These are phyloP conservation scores for Phyllotreta striolata DNA, from an alignment of 2,888 invertebrate genomes.

Conservation along the genomic window DNA sequence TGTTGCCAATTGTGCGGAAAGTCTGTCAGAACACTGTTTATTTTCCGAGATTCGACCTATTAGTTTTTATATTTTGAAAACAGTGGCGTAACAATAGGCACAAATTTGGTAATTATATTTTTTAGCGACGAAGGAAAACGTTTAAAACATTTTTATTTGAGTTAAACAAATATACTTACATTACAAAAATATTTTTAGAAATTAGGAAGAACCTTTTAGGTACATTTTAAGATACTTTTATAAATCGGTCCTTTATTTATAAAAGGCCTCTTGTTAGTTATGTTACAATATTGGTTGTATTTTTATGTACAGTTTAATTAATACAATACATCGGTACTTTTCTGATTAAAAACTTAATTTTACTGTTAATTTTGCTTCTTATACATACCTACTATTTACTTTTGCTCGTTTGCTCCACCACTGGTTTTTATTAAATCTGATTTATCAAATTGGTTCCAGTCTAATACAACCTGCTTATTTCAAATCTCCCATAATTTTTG, in stretches of 20 bases:
- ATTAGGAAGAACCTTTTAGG: too few species aligned
- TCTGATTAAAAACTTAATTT: too few species aligned
- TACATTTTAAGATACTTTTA: too few species aligned
- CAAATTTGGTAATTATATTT: too few species aligned
- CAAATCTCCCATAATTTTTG: conserved; percentile 21
- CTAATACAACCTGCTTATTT: conserved; percentile 14
- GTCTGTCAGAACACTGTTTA: conserved; percentile 5
- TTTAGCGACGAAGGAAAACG: not conserved
- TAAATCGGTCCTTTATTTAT: too few species aligned
- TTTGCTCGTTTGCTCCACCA: not conserved
- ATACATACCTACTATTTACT: too few species aligned
- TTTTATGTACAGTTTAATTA: too few species aligned
- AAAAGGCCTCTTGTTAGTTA: too few species aligned
- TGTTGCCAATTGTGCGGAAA: conserved; percentile 8
- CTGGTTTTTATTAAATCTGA: conserved; percentile 17
- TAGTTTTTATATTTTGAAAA: conserved; percentile 2
- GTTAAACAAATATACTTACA: not conserved
- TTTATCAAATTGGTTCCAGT: conserved; percentile 21
- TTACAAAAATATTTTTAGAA: too few species aligned
- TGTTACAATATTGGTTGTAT: too few species aligned
- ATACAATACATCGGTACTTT: too few species aligned
- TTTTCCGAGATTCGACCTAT: conserved; percentile 9
- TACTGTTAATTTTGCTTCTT: too few species aligned
- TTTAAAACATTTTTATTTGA: not conserved
- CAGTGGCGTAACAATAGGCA: conserved; percentile 7